Percentiles rank a stretch among this genome's conserved stretches.
Conservation (phyloP, 2,888 invertebrate species). For the Leucophora obtusa region DNA sequence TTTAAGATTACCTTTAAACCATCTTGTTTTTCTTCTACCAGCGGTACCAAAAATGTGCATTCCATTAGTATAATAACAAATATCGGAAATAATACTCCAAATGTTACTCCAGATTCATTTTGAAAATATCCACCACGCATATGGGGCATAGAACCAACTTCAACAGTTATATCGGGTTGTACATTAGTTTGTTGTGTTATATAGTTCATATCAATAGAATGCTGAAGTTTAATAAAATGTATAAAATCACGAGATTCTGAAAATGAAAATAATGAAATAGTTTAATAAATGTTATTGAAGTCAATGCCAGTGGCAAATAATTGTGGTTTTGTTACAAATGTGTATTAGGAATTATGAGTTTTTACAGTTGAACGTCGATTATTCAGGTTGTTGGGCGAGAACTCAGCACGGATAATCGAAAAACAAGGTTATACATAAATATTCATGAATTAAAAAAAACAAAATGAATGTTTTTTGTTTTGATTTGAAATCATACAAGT, state of each 20-base stretch:
- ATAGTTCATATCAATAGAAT: conserved; percentile 82
- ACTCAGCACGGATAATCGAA: too few species aligned
- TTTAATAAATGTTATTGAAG: too few species aligned
- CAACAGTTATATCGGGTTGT: conserved; percentile 41
- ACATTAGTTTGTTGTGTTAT: conserved; percentile 74
- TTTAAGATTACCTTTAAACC: conserved; percentile 80
- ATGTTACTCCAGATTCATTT: conserved; percentile 64
- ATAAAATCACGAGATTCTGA: conserved; percentile 78
- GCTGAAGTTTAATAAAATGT: conserved; percentile 81
- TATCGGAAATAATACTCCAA: conserved; percentile 72
- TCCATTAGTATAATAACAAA: conserved; percentile 72
- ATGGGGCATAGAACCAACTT: conserved; percentile 57
- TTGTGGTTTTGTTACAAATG: too few species aligned
- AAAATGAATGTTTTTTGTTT: too few species aligned
- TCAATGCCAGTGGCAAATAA: too few species aligned
- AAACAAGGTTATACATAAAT: too few species aligned
- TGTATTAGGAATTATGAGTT: too few species aligned
- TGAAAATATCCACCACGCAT: conserved; percentile 58
- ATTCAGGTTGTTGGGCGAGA: too few species aligned
- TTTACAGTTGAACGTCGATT: too few species aligned
- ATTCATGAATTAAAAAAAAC: too few species aligned
- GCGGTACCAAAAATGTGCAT: conserved; percentile 79
- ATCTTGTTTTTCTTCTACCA: conserved; percentile 82
- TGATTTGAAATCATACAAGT: too few species aligned
- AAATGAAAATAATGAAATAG: conserved; percentile 25